These are phyloP conservation scores for Cyanocitta stelleri DNA, from an alignment of 2,113 vertebrate genomes.

Conservation along the genomic window DNA sequence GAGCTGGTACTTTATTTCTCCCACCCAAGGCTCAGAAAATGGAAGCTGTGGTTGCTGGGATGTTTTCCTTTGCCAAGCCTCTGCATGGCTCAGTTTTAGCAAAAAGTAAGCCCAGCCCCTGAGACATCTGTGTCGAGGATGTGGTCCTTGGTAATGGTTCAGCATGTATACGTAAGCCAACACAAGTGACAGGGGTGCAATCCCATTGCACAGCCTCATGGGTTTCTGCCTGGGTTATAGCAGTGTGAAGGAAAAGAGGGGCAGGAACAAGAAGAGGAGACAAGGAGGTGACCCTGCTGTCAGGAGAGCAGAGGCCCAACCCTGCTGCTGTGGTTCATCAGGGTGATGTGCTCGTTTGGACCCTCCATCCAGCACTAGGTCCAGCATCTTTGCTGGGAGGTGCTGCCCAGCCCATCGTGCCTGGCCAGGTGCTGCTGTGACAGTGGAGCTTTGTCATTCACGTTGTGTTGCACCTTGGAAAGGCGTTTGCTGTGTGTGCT, in stretches of 20 bases:
- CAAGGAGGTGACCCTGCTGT: neutral
- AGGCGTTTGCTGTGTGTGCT: neutral
- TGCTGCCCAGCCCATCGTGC: neutral
- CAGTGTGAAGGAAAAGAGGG: neutral
- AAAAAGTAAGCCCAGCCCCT: neutral
- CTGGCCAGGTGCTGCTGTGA: neutral
- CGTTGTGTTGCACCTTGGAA: neutral
- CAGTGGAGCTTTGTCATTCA: neutral
- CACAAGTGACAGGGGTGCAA: neutral
- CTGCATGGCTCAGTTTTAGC: neutral
- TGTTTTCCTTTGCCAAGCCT: neutral
- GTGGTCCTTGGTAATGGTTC: neutral
- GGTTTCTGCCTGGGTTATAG: neutral
- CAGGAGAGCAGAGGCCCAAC: neutral
- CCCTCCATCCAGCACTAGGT: neutral
- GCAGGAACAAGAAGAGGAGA: neutral
- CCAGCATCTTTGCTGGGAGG: neutral
- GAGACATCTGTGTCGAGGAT: neutral
- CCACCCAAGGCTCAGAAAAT: neutral
- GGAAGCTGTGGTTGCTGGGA: neutral
- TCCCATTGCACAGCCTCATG: fast-evolving
- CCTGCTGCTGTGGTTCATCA: fast-evolving
- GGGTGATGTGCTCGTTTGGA: neutral
- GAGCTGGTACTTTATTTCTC: neutral
- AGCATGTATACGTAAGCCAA: neutral